Conservation (phyloP, 2,113 vertebrate genomes). For the Elachura formosa region DNA sequence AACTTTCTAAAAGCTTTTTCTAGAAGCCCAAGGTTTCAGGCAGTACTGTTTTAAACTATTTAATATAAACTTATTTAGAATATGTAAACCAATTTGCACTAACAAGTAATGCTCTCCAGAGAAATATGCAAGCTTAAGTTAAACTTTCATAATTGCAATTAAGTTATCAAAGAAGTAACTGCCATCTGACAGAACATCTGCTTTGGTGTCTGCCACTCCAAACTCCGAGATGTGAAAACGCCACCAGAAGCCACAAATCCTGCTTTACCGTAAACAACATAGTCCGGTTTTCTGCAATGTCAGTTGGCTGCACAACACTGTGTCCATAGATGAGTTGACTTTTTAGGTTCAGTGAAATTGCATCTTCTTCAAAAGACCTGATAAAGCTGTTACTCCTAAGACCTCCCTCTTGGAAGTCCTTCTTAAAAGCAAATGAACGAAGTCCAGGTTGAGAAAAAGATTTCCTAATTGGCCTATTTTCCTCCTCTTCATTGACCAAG, state of each 20-base stretch:
- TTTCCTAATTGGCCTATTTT: constrained; percentile 69
- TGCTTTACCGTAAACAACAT: constrained; percentile 94
- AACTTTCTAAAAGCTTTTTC: not conserved
- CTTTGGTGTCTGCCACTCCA: not conserved
- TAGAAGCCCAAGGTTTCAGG: not conserved
- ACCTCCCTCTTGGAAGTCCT: constrained; percentile 70
- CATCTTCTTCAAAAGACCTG: constrained; percentile 86
- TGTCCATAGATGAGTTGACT: constrained; percentile 69
- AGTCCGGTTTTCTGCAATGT: constrained; percentile 92
- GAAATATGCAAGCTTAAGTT: not conserved
- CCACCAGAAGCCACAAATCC: not conserved
- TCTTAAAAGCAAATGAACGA: constrained; percentile 76
- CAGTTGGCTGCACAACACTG: constrained; percentile 86
- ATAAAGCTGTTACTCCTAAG: constrained; percentile 68
- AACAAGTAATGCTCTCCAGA: not conserved
- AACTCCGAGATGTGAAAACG: not conserved
- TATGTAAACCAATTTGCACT: not conserved
- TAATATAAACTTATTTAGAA: not conserved
- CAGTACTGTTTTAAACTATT: not conserved
- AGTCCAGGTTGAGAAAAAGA: constrained; percentile 74
- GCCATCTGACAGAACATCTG: not conserved
- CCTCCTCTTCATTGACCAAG: constrained; percentile 43
- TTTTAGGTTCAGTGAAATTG: constrained; percentile 80
- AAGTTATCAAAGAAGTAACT: not conserved
- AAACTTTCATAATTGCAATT: not conserved